Conservation (phyloP, 2,888 invertebrate genomes). For the Nomada goodeniana region DNA sequence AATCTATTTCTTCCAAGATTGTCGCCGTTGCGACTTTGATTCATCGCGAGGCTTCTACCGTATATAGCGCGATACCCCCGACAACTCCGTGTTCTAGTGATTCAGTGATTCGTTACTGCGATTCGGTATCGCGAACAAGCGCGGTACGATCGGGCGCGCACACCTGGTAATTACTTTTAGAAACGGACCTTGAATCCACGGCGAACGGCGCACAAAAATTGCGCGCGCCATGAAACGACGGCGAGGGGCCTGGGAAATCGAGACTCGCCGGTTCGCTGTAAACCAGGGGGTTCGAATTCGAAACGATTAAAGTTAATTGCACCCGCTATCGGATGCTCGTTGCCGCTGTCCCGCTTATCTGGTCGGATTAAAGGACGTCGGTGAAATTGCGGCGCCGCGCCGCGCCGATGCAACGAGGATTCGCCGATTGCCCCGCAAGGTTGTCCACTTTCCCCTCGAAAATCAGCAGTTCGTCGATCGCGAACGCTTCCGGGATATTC, state of each 20-base stretch:
- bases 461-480: not conserved
- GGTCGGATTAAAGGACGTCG: constrained; percentile 37
- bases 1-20: not conserved
- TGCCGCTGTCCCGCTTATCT: constrained; percentile 52
- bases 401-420: not conserved
- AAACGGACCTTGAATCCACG: constrained; percentile 62
- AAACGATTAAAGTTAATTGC: constrained; percentile 74
- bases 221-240: constrained; percentile 8
- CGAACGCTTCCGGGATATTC: constrained; percentile 17
- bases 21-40: too few species aligned
- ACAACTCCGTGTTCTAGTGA: constrained; percentile 32
- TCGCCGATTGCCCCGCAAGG: constrained; percentile 25
- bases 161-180: constrained; percentile 67
- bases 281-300: constrained; percentile 48
- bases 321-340: constrained; percentile 64
- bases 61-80: constrained; percentile 47
- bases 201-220: constrained; percentile 60
- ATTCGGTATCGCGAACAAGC: constrained; percentile 45
- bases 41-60: constrained; percentile 16
- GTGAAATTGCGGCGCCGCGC: constrained; percentile 17
- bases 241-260: constrained; percentile 21
- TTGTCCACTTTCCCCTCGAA: constrained; percentile 29
- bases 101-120: constrained; percentile 48
- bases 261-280: constrained; percentile 17
- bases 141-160: constrained; percentile 27